Percentiles rank a stretch among this genome's conserved stretches.
phyloP scores from a whole-genome alignment of 92 coral and sea anemone genomes.

The Umimayanthus chanpuru region DNA sequence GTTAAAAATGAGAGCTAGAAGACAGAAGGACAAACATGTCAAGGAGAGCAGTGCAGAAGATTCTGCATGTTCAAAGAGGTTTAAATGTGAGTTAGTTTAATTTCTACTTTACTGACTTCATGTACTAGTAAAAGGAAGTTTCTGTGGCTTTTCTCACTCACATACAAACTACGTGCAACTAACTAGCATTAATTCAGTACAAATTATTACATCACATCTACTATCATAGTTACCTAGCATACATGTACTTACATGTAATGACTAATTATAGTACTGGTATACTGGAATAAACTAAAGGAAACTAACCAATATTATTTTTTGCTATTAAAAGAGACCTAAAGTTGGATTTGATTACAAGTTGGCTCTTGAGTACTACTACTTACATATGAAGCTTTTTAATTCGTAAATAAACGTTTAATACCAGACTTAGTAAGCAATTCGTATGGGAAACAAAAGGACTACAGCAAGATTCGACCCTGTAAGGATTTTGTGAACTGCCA shows the following conservation, averaged over 20 bases:
- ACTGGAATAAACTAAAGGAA: not conserved
- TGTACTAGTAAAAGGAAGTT: not conserved
- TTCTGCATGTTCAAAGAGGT: not conserved
- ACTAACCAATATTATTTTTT: no score
- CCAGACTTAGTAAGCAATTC: no score
- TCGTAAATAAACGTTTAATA: no score
- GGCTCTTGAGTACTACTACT: no score
- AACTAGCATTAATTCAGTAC: not conserved
- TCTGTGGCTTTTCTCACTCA: not conserved
- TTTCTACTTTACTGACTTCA: not conserved
- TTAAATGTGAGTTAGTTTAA: constrained; percentile 9
- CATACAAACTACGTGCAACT: not conserved
- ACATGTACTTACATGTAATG: no score
- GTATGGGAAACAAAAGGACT: no score
- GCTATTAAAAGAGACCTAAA: not conserved
- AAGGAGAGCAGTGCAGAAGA: not conserved
- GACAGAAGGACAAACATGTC: not conserved
- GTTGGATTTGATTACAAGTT: no score
- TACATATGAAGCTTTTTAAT: no score
- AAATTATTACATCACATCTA: not conserved
- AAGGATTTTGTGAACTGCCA: no score
- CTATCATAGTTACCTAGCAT: no score
- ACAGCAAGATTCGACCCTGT: no score
- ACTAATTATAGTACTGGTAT: not conserved
- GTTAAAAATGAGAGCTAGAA: not conserved